Base-by-base conservation (phyloP, 2,888 invertebrate genomes). In the Barypeithes pellucidus region DNA sequence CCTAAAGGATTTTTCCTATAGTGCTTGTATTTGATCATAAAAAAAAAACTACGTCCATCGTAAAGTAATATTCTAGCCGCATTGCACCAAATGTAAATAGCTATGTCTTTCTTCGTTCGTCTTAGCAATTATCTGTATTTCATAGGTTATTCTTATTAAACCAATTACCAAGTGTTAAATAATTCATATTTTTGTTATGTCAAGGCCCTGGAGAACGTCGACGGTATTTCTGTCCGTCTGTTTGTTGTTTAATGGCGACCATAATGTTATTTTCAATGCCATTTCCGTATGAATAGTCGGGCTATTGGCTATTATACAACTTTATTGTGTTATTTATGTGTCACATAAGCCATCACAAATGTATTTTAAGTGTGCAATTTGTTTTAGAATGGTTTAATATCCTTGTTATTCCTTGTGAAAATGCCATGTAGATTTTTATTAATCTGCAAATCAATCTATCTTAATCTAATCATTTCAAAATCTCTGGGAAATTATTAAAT, bases 111-210 rank as follows among this genome's bases (percentile, higher is more conserved):
- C n/a, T n/a, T n/a, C n/a, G n/a, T n/a, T n/a, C n/a, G n/a, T n/a
- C n/a, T n/a, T 52, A 62, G 33, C 39, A 12, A 33, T 47, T 63
- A 57, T 33, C 47, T 33, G 70, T 59, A 71, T 65, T 71, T 65
- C 57, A 71, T 71, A 59, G 65, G 65, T 20, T 65, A 65, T 71
- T 71, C 59, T 71, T 71, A 59, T 59, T 71, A 65, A 54, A 65
- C 45, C 67, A 67, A 72, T 72, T 72, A 72, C 62, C 20, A 39
- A 24, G 45, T 72, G 61, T 54, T 72, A 67, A 72, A 67, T 72
- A 72, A 72, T 72, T 72, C 67, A 72, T 72, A 67, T 41, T 67
- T 72, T 62, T 50, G 67, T 67, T 72, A 72, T 72, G 72, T 72
- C 72, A 72, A 72, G 72, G 72, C 67, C 57, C 22, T 24, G 16